Percentiles rank a stretch among this genome's conserved stretches.
Evolutionary conservation across 2,888 invertebrate species (phyloP).

Genomic region (Iselma pallidipennis): DNA sequence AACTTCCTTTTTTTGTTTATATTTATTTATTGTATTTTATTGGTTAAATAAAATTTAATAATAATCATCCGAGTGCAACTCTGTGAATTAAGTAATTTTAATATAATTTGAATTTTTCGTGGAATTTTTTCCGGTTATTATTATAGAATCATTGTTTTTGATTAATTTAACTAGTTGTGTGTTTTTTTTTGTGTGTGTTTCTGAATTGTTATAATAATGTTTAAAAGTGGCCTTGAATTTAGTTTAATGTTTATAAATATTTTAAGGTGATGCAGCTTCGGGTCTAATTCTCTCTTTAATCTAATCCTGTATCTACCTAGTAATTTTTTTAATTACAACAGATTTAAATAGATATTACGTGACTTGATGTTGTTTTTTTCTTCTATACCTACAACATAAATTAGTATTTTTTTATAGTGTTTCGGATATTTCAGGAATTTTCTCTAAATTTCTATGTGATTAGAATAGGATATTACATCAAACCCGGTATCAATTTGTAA

Average conservation of each 20-base stretch:
- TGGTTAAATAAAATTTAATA: constrained; percentile 1
- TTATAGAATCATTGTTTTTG: background rate
- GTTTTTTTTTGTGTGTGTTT: background rate
- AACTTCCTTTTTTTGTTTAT: constrained; percentile 9
- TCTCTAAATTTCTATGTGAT: no score
- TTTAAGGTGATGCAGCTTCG: background rate
- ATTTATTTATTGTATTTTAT: background rate
- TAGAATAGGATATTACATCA: background rate
- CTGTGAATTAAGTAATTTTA: background rate
- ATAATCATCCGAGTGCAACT: background rate
- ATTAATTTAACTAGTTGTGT: background rate
- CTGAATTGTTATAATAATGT: background rate
- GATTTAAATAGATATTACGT: background rate
- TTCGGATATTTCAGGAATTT: no score
- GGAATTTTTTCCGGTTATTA: background rate
- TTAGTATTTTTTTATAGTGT: background rate
- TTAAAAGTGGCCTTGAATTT: background rate
- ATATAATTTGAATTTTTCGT: background rate
- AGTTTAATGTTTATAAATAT: background rate
- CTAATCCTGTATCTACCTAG: background rate
- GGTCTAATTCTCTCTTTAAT: background rate
- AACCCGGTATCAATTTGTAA: background rate
- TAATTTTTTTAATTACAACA: background rate
- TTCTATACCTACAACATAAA: no score
- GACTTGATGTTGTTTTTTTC: background rate